Percentiles rank a stretch among this genome's conserved stretches.
Evolutionary conservation across 1,140 invertebrate genomes (phyloP).

Genomic region (Rhopalosiphum padi): DNA sequence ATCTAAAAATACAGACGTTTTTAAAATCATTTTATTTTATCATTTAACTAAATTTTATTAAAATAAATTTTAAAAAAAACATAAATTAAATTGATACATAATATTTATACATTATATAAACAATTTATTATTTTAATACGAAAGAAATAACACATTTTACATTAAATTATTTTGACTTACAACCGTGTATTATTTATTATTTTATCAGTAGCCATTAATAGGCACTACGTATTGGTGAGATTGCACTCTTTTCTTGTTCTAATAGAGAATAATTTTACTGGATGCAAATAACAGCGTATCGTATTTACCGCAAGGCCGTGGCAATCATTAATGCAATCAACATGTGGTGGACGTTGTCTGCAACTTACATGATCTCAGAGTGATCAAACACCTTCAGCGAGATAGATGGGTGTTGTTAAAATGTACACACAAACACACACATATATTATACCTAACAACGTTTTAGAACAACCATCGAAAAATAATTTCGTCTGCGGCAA

Average conservation of each 20-base stretch:
- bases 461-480: not conserved
- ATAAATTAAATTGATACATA: not conserved
- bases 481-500: not conserved
- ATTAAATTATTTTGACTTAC: not conserved
- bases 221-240: not conserved
- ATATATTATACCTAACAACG: not conserved
- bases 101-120: no score
- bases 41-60: not conserved
- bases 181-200: not conserved
- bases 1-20: not conserved
- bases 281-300: conserved; percentile 16
- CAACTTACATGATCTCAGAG: not conserved
- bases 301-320: not conserved
- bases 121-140: not conserved
- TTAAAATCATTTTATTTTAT: not conserved
- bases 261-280: not conserved
- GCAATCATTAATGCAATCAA: not conserved
- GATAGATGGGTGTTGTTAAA: not conserved
- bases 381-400: not conserved
- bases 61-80: not conserved
- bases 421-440: not conserved
- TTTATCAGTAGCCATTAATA: not conserved
- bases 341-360: not conserved
- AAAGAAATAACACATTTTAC: not conserved
- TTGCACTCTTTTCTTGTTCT: not conserved